Evolutionary conservation across 2,113 vertebrate species (phyloP).

Genomic region (Haplotaxodon microlepis): DNA sequence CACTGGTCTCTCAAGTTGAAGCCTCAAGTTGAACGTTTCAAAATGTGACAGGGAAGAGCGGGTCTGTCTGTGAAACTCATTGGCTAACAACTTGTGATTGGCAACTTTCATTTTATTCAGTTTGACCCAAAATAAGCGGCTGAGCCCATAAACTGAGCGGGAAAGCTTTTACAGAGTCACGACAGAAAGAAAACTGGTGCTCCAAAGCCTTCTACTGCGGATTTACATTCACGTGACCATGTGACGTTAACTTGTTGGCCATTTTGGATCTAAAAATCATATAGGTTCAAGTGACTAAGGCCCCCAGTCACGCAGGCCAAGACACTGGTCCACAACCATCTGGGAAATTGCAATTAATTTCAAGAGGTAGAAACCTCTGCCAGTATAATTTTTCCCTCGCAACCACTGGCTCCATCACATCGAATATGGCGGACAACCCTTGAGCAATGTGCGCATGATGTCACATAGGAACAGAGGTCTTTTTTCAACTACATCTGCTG

Average conservation of each 20-base stretch:
- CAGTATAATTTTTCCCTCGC: background rate
- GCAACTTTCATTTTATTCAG: background rate
- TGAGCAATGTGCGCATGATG: background rate
- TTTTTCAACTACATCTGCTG: background rate
- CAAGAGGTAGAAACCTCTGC: background rate
- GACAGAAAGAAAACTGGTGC: background rate
- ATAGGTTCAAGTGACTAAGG: background rate
- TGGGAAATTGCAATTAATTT: background rate
- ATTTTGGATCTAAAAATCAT: background rate
- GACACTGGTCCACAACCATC: background rate
- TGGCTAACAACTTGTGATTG: background rate
- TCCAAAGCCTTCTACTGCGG: background rate
- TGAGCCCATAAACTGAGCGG: background rate
- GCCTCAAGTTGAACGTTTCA: background rate
- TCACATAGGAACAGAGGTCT: background rate
- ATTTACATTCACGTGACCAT: background rate
- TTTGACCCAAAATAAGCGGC: background rate
- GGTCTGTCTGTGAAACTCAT: background rate
- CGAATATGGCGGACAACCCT: background rate
- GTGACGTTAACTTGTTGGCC: background rate
- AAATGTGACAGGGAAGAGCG: background rate
- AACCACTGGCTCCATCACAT: background rate
- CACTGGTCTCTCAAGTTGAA: background rate
- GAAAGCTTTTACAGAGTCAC: background rate
- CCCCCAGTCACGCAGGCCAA: background rate